Percentiles rank a stretch among this genome's conserved stretches.
Conservation (phyloP, 2,888 invertebrate species). For the Drosophila borealis region DNA sequence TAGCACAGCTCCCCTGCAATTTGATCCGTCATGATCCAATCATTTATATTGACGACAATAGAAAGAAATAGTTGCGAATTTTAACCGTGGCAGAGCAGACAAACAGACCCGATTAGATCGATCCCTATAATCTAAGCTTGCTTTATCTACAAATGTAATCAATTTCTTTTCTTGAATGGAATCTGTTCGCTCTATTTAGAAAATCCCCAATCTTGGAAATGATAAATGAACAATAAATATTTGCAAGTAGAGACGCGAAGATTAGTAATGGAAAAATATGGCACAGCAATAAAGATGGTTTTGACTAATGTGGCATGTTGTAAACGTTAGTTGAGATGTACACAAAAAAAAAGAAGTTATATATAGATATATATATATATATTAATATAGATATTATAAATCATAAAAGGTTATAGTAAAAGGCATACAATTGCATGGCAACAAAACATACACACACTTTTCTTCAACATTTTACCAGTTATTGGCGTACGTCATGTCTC, state of each 20-base stretch:
- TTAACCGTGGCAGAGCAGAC: no score
- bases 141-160: background rate
- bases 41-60: no score
- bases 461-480: slow-evolving; percentile 36
- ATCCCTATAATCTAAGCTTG: background rate
- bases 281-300: background rate
- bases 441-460: slow-evolving; percentile 79
- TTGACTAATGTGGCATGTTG: background rate
- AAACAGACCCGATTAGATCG: no score
- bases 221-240: no score
- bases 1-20: no score
- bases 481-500: slow-evolving; percentile 41
- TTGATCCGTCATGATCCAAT: no score
- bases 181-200: no score
- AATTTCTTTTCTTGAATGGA: no score
- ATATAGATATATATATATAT: slow-evolving; percentile 10
- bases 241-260: slow-evolving; percentile 10
- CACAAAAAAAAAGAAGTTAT: slow-evolving; percentile 1
- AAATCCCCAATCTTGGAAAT: no score
- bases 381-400: slow-evolving; percentile 34
- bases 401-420: slow-evolving; percentile 63
- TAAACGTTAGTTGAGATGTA: slow-evolving; percentile 7
- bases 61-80: no score
- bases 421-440: slow-evolving; percentile 78
- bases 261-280: slow-evolving; percentile 29